phyloP scores from a whole-genome alignment of 2,888 invertebrate species.

The Lycophotia porphyrea region DNA sequence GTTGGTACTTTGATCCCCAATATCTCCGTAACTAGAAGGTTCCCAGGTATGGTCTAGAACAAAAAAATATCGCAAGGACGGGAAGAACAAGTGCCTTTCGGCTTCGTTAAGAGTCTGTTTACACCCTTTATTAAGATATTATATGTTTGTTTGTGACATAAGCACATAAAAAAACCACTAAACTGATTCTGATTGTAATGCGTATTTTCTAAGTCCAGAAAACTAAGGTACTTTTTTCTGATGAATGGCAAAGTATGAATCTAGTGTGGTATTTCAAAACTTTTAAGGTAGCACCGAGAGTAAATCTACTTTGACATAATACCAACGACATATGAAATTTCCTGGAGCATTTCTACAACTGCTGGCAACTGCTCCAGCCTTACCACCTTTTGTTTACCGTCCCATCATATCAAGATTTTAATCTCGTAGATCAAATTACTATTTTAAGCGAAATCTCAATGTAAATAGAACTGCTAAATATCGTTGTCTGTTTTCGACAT shows the following conservation, averaged over 20 bases:
- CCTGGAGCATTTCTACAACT: constrained; percentile 27
- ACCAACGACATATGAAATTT: constrained; percentile 9
- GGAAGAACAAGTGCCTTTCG: too few species aligned
- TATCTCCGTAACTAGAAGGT: too few species aligned
- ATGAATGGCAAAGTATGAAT: background rate
- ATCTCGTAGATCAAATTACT: constrained; percentile 52
- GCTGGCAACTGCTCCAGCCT: constrained; percentile 42
- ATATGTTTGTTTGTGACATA: background rate
- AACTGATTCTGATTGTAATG: background rate
- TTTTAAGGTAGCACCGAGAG: too few species aligned
- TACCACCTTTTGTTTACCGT: constrained; percentile 58
- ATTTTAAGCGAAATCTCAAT: constrained; percentile 46
- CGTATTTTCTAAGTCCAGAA: background rate
- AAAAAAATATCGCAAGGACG: too few species aligned
- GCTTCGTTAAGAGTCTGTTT: too few species aligned
- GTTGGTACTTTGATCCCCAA: too few species aligned
- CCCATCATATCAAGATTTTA: constrained; percentile 37
- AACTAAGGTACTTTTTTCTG: too few species aligned
- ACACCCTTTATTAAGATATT: too few species aligned
- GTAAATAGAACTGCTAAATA: constrained; percentile 47
- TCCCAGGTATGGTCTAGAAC: too few species aligned
- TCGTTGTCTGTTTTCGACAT: constrained; percentile 34
- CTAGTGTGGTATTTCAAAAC: background rate
- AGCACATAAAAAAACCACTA: background rate
- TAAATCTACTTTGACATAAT: constrained; percentile 17